Conservation (phyloP, 2,113 vertebrate species). For the Psittacula cyanocephala region DNA sequence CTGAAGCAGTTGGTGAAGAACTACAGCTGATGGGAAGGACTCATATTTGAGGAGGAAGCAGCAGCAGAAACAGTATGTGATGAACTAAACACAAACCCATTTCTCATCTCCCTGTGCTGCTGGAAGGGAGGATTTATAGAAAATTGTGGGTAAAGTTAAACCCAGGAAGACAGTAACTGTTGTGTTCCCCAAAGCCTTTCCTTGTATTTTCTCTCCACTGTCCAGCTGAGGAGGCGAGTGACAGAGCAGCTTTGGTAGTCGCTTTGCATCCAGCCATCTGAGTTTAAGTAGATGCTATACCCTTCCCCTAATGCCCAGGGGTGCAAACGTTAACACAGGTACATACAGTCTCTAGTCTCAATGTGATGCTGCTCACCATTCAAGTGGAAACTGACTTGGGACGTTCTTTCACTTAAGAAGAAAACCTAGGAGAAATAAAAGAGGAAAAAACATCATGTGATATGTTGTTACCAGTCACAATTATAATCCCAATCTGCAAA, state of each 20-base stretch:
- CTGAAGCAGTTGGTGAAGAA: not conserved
- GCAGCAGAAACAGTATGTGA: not conserved
- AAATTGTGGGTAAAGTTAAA: not conserved
- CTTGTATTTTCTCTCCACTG: not conserved
- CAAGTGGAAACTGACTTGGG: not conserved
- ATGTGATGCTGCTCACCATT: not conserved
- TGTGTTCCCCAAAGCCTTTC: not conserved
- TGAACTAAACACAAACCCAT: not conserved
- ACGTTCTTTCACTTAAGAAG: not conserved
- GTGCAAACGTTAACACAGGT: not conserved
- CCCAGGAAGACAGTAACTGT: not conserved
- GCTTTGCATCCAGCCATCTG: not conserved
- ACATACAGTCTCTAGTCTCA: not conserved
- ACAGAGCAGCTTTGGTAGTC: not conserved
- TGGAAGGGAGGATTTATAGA: not conserved
- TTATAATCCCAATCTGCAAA: not conserved
- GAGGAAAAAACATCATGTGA: not conserved
- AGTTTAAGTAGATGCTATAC: not conserved
- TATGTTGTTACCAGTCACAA: not conserved
- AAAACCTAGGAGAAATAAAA: not conserved
- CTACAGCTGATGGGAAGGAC: not conserved
- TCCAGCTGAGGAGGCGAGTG: not conserved
- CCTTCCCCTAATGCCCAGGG: not conserved
- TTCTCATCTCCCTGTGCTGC: accelerated
- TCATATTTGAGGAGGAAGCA: not conserved